Conservation (phyloP, 2,888 invertebrate genomes). For the Drosophila neutralis region DNA sequence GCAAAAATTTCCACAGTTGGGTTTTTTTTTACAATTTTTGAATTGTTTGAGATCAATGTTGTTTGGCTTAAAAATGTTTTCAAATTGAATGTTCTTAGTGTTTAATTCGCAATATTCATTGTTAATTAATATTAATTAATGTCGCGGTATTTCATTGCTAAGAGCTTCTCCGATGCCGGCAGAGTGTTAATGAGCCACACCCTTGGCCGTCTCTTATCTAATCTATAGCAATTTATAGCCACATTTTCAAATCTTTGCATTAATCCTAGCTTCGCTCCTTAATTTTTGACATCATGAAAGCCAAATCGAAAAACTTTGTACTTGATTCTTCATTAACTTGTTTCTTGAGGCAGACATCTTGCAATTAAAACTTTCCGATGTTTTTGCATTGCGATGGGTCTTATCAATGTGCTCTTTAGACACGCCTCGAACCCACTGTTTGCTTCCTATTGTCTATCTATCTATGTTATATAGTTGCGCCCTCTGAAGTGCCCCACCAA, state of each 20-base stretch:
- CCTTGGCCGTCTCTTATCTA: not conserved
- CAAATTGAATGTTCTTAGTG: not conserved
- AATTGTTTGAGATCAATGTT: not conserved
- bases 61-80: not conserved
- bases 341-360: slow-evolving; percentile 32
- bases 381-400: slow-evolving; percentile 26
- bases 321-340: slow-evolving; percentile 27
- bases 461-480: slow-evolving; percentile 34
- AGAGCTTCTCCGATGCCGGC: not conserved
- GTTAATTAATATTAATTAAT: too few relatives aligned
- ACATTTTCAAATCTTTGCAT: not conserved
- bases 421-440: slow-evolving; percentile 19
- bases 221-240: too few relatives aligned
- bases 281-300: not conserved
- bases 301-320: not conserved
- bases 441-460: slow-evolving; percentile 51
- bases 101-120: too few relatives aligned
- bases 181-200: not conserved
- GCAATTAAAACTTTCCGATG: slow-evolving; percentile 50
- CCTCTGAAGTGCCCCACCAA: slow-evolving; percentile 42
- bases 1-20: not conserved
- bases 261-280: not conserved
- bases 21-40: not conserved
- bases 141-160: not conserved
- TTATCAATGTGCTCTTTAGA: slow-evolving; percentile 53